Evolutionary conservation across 2,888 invertebrate species (phyloP).

Genomic region (Sarcophaga caerulescens): DNA sequence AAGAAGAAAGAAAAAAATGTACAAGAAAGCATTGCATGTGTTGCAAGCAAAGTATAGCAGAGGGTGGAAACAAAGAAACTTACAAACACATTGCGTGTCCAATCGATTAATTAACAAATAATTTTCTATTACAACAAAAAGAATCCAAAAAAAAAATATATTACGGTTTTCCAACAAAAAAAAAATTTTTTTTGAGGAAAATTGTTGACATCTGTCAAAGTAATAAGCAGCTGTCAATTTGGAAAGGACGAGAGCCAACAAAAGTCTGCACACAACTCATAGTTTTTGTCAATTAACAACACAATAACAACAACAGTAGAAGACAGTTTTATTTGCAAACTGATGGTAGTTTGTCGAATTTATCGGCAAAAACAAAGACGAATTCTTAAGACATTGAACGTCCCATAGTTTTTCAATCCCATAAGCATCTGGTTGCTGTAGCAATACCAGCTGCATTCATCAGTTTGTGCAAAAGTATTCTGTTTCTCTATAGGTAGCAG

Average conservation of each 20-base stretch:
- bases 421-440: too few species aligned
- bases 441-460: too few species aligned
- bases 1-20: not conserved
- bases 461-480: too few species aligned
- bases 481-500: too few species aligned
- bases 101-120: not conserved
- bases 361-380: too few species aligned
- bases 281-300: too few species aligned
- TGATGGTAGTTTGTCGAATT: too few species aligned
- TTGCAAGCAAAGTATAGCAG: not conserved
- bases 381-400: too few species aligned
- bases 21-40: not conserved
- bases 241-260: not conserved
- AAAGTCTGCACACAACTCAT: not conserved
- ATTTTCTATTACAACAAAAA: conserved; percentile 15
- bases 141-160: conserved; percentile 41
- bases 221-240: conserved; percentile 19
- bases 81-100: not conserved
- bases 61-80: not conserved
- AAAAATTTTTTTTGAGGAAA: not conserved
- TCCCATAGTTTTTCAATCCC: too few species aligned
- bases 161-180: conserved; percentile 29
- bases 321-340: too few species aligned
- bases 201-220: conserved; percentile 12
- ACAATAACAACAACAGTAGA: too few species aligned